Evolutionary conservation across 53 echinoderm and acorn worm genomes (phyloP), one percentile per base, ranked within the genome.

Genomic region (Patiria pectinifera): DNA sequence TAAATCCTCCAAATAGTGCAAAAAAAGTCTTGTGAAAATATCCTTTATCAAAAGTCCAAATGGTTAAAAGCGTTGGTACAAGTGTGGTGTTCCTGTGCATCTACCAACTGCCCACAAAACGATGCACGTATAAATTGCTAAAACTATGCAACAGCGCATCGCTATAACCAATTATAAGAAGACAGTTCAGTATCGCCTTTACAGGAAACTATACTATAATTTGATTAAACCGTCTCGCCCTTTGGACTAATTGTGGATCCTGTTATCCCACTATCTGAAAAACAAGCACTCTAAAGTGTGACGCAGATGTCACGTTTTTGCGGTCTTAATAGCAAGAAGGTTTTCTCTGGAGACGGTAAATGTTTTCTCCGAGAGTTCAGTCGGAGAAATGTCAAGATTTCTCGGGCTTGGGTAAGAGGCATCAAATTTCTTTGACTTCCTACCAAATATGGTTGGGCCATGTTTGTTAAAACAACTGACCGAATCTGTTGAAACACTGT

Each of bases 181-280:
- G 80, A 44, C 80, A 43, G 45, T 43, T 79, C 16, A 45, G 80
- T 79, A 18, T 79, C 46, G 48, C 14, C 19, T 79, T 9, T 79
- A 14, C 80, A 9, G 24, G 47, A 15, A 43, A 45, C 13, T 18
- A 79, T 45, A 53, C 80, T 25, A 47, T 12, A 79, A 79, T 79
- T 79, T 45, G 48, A 79, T 79, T 79, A 47, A 46, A 47, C 45
- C 45, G 80, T 79, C 74, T 79, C 43, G 24, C 12, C 13, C 43
- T 79, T 14, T 18, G 43, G 80, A 5, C 46, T 23, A 79, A 79
- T 79, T 79, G 80, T 47, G 80, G 80, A 79, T 79, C 80, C 80
- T 47, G 45, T 79, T 79, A 35, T 79, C 47, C 80, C 11, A 6
- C 22, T 19, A 45, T 74, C 24, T n/a, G 47, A 8, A 74, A n/a